A percentile compares a stretch with the other conserved stretches of the same genome.
Conservation (phyloP, 2,888 invertebrate genomes). For the Platypus cylindrus region DNA sequence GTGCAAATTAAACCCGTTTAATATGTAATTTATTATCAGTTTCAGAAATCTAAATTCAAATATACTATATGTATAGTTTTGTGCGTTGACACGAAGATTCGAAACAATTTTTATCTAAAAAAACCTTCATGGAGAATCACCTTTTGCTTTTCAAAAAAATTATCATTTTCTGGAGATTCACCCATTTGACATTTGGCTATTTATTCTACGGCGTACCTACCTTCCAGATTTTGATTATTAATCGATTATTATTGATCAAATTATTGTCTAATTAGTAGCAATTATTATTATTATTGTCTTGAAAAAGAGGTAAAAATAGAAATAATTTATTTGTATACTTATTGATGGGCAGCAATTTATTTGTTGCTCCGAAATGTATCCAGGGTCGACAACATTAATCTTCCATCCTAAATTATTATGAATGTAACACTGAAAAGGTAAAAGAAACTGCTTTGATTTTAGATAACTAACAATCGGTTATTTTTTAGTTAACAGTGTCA, state of each 20-base stretch:
- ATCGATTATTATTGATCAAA: constrained; percentile 5
- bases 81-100: background rate
- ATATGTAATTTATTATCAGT: no score
- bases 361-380: constrained; percentile 34
- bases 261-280: constrained; percentile 10
- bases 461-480: background rate
- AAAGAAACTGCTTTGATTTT: background rate
- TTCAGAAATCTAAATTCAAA: no score
- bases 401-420: constrained; percentile 89
- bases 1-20: no score
- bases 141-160: no score
- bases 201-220: no score
- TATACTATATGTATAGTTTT: background rate
- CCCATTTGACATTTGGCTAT: no score
- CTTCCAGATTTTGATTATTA: no score
- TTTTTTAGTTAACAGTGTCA: no score
- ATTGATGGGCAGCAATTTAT: constrained; percentile 11
- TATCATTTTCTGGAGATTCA: no score
- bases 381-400: constrained; percentile 72
- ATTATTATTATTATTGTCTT: constrained; percentile 12
- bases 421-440: constrained; percentile 66
- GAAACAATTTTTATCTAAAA: background rate
- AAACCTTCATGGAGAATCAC: background rate
- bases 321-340: no score
- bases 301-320: no score